phyloP scores from a whole-genome alignment of 2,888 invertebrate species.

The Ceramica pisi region DNA sequence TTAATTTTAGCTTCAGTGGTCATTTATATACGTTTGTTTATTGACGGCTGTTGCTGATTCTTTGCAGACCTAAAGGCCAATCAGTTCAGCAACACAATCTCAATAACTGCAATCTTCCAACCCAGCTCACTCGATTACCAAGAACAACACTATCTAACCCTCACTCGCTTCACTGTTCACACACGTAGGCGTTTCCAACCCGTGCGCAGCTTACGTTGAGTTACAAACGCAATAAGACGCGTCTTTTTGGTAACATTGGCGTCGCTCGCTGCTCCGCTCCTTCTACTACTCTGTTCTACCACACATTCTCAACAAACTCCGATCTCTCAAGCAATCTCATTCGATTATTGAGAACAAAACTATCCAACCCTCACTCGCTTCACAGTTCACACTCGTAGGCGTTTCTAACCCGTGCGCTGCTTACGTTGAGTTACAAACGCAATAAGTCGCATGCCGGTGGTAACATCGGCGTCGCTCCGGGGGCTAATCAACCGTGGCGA shows the following conservation, averaged over 20 bases:
- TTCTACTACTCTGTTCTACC: no score
- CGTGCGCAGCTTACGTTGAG: conserved; percentile 48
- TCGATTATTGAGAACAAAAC: conserved; percentile 35
- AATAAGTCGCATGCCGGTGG: conserved; percentile 65
- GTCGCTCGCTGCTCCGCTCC: conserved; percentile 65
- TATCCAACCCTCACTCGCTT: conserved; percentile 37
- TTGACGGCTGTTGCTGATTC: no score
- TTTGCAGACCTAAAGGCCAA: no score
- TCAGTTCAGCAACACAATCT: no score
- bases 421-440: conserved; percentile 58
- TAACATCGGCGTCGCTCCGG: conserved; percentile 72
- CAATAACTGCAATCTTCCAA: no score
- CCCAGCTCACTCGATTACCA: conserved; percentile 9
- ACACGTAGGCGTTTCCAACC: conserved; percentile 51
- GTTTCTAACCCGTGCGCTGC: conserved; percentile 51
- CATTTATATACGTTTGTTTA: no score
- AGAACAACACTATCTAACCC: conserved; percentile 45
- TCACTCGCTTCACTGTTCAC: conserved; percentile 33
- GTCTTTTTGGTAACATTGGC: conserved; percentile 66
- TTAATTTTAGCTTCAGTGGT: no score
- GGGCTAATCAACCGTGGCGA: conserved; percentile 75
- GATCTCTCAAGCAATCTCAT: no score
- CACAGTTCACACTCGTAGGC: conserved; percentile 52
- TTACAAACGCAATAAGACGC: conserved; percentile 66
- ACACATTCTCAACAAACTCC: no score